Percentiles rank a stretch among this genome's conserved stretches.
phyloP scores from a whole-genome alignment of 2,113 vertebrate species.

The Hippocampus comes region DNA sequence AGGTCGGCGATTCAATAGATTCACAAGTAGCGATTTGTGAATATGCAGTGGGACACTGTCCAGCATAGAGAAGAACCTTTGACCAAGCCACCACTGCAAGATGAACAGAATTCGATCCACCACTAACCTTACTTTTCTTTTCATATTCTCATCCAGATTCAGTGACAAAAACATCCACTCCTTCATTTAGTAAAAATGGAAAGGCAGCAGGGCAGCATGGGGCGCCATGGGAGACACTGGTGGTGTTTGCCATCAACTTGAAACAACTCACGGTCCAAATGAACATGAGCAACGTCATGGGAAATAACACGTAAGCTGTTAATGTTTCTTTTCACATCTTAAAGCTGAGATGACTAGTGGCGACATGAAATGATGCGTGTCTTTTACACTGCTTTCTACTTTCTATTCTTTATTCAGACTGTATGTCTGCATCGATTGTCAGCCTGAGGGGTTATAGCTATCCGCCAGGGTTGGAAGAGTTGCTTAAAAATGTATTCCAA shows the following conservation, averaged over 20 bases:
- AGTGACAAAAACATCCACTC: slow-evolving; percentile 88
- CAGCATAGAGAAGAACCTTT: too few relatives aligned
- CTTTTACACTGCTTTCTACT: not conserved
- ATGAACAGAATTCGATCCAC: not conserved
- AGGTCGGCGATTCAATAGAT: too few relatives aligned
- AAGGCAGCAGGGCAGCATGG: slow-evolving; percentile 89
- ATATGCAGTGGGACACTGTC: too few relatives aligned
- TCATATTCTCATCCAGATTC: slow-evolving; percentile 72
- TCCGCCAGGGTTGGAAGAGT: not conserved
- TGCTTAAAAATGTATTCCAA: not conserved
- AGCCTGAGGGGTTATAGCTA: not conserved
- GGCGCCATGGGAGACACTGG: slow-evolving; percentile 93
- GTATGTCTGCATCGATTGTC: not conserved
- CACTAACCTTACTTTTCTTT: not conserved
- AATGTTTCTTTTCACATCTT: not conserved
- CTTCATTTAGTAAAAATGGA: slow-evolving; percentile 83
- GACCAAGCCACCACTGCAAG: too few relatives aligned
- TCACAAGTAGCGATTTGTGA: not conserved
- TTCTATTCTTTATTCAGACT: not conserved
- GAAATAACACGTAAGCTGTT: slow-evolving; percentile 91
- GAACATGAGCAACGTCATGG: slow-evolving; percentile 99
- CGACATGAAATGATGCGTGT: not conserved
- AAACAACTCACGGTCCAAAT: slow-evolving; percentile 97
- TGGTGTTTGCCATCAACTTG: slow-evolving; percentile 97
- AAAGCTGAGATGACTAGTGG: not conserved